Evolutionary conservation across 2,888 invertebrate genomes (phyloP).

Genomic region (Synanthedon andrenaeformis): DNA sequence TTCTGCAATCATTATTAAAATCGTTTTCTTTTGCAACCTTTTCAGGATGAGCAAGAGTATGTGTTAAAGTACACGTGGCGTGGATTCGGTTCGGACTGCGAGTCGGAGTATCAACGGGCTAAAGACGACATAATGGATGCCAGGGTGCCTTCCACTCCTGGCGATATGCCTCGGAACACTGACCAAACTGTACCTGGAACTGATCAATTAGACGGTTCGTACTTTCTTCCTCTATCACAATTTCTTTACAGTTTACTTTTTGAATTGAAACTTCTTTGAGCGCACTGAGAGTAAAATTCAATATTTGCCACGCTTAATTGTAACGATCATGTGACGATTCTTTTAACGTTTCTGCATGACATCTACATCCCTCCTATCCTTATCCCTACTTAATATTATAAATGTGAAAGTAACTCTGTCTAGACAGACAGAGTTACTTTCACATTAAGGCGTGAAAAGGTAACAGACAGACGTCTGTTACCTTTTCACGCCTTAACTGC

Average conservation of each 20-base stretch:
- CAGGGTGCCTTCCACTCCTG: slow-evolving; percentile 39
- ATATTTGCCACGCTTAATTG: too few relatives aligned
- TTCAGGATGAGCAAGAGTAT: slow-evolving; percentile 61
- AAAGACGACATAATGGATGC: slow-evolving; percentile 46
- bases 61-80: slow-evolving; percentile 55
- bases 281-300: too few relatives aligned
- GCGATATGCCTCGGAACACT: slow-evolving; percentile 21
- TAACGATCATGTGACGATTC: too few relatives aligned
- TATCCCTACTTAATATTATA: too few relatives aligned
- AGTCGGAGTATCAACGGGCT: slow-evolving; percentile 42
- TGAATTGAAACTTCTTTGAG: neutral
- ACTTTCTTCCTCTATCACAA: neutral
- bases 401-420: too few relatives aligned
- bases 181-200: slow-evolving; percentile 53
- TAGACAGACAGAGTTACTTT: too few relatives aligned
- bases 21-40: slow-evolving; percentile 1
- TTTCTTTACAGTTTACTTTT: neutral
- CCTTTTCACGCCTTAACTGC: too few relatives aligned
- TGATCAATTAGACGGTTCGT: slow-evolving; percentile 48
- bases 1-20: too few relatives aligned
- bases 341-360: too few relatives aligned
- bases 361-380: too few relatives aligned
- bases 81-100: slow-evolving; percentile 74
- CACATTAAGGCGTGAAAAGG: too few relatives aligned
- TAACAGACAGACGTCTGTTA: too few relatives aligned